phyloP scores from a whole-genome alignment of 2,113 vertebrate genomes.

The Sardina pilchardus region DNA sequence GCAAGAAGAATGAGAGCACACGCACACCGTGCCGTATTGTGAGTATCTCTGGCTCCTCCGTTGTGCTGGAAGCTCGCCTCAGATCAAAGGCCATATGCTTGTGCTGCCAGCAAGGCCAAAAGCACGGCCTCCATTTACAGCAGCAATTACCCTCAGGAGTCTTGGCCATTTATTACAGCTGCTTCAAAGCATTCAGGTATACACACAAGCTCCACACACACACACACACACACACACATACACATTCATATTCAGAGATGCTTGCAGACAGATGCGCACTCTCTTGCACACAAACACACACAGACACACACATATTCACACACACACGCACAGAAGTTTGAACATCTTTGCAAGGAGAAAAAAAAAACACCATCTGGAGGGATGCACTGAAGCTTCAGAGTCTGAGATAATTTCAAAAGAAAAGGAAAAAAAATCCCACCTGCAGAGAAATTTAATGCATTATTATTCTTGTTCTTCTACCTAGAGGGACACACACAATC shows the following conservation, averaged over 20 bases:
- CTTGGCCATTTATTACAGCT: conserved; percentile 36
- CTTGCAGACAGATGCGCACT: background rate
- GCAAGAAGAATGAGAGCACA: background rate
- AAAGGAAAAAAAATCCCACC: background rate
- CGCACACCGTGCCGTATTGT: background rate
- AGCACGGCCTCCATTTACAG: conserved; percentile 15
- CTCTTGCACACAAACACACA: background rate
- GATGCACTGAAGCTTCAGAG: background rate
- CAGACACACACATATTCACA: background rate
- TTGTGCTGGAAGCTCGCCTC: conserved; percentile 27
- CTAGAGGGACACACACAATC: background rate
- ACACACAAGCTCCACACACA: conserved; percentile 3
- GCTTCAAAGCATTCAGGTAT: conserved; percentile 38
- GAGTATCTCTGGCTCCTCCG: background rate
- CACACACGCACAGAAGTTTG: background rate
- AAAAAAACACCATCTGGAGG: background rate
- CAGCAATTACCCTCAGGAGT: conserved; percentile 35
- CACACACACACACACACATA: background rate
- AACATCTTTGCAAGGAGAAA: background rate
- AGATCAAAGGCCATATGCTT: conserved; percentile 38
- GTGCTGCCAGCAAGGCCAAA: background rate
- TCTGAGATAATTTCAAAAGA: conserved; percentile 15
- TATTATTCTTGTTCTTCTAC: background rate
- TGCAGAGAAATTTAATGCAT: background rate
- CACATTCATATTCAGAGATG: background rate